Percentiles rank a stretch among this genome's conserved stretches.
phyloP scores from a whole-genome alignment of 2,797 vertebrate genomes.

The Lithobates pipiens region DNA sequence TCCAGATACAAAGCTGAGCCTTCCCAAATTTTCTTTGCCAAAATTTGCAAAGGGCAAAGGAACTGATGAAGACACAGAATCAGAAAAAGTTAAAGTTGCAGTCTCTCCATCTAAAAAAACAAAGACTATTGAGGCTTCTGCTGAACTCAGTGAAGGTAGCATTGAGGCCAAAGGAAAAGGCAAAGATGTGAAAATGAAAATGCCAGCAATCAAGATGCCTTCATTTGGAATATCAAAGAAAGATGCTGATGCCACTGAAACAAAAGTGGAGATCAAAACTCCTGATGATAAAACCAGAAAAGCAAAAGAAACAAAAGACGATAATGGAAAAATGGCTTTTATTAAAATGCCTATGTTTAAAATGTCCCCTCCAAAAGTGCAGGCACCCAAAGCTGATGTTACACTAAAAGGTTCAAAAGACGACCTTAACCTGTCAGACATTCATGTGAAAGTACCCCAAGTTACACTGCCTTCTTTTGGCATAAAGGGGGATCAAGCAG shows the following conservation, averaged over 20 bases:
- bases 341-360: conserved; percentile 79
- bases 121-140: conserved; percentile 67
- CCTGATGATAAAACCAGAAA: conserved; percentile 71
- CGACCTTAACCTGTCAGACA: conserved; percentile 69
- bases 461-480: conserved; percentile 76
- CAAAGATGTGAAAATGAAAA: conserved; percentile 74
- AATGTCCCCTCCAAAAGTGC: conserved; percentile 77
- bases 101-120: conserved; percentile 64
- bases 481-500: conserved; percentile 66
- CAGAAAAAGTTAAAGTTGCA: conserved; percentile 64
- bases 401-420: conserved; percentile 54
- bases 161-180: conserved; percentile 73
- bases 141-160: conserved; percentile 61
- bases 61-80: conserved; percentile 66
- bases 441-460: conserved; percentile 76
- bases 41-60: conserved; percentile 81
- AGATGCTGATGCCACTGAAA: conserved; percentile 66
- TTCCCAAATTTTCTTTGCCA: conserved; percentile 80
- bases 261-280: conserved; percentile 53
- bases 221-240: conserved; percentile 78
- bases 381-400: conserved; percentile 69
- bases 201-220: conserved; percentile 78
- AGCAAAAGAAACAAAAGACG: conserved; percentile 61
- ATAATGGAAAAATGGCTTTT: conserved; percentile 73
- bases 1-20: conserved; percentile 77